Conservation (phyloP, 2,797 vertebrate species). For the Poliocrania exsul region DNA sequence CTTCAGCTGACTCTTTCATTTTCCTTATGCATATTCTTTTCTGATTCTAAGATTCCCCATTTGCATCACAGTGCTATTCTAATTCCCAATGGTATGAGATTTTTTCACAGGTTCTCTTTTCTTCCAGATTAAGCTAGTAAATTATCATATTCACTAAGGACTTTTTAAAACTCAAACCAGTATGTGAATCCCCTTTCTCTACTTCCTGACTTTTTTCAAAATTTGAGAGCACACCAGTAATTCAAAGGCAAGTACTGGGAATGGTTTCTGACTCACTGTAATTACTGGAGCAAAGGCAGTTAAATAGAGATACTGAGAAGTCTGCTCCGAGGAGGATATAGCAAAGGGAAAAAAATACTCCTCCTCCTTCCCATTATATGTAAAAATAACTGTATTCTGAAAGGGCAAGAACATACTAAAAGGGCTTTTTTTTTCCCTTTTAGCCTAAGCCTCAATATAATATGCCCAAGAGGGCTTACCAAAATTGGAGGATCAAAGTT, state of each 20-base stretch:
- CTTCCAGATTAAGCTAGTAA: neutral
- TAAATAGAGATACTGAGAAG: neutral
- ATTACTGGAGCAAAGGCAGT: conserved; percentile 5
- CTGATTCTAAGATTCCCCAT: neutral
- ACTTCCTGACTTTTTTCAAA: neutral
- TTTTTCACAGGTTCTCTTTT: neutral
- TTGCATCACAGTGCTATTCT: neutral
- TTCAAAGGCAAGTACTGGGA: conserved; percentile 4
- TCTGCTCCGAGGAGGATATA: neutral
- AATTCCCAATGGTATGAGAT: neutral
- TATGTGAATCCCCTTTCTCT: neutral
- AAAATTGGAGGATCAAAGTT: neutral
- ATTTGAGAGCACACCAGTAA: neutral
- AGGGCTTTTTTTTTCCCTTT: fast-evolving
- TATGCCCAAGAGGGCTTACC: neutral
- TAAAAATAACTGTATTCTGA: neutral
- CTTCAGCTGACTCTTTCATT: neutral
- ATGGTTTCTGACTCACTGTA: conserved; percentile 15
- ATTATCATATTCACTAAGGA: neutral
- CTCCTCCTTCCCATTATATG: neutral
- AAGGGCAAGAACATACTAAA: neutral
- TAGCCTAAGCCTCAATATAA: neutral
- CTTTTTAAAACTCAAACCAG: neutral
- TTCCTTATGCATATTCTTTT: neutral
- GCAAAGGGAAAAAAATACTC: neutral